These are phyloP conservation scores for Cebidichthys violaceus DNA, from an alignment of 2,113 vertebrate species.

Conservation along the genomic window DNA sequence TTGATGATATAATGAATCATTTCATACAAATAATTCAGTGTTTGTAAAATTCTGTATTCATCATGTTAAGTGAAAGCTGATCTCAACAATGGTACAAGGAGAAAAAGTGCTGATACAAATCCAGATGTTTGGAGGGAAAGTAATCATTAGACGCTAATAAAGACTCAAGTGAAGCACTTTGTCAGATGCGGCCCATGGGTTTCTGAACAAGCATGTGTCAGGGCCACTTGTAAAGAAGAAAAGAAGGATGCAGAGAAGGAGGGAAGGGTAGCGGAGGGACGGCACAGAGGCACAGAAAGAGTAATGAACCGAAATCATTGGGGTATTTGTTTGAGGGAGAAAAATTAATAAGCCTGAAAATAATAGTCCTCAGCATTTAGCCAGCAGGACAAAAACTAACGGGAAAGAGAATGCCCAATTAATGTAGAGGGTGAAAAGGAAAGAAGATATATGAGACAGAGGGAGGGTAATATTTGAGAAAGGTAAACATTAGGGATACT, in stretches of 20 bases:
- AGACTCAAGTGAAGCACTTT: conserved; percentile 46
- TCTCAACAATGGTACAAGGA: not conserved
- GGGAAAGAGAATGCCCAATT: conserved; percentile 62
- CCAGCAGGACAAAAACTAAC: conserved; percentile 62
- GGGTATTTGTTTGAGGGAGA: conserved; percentile 75
- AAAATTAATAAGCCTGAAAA: conserved; percentile 77
- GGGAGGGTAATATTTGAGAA: conserved; percentile 46
- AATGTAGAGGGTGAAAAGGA: conserved; percentile 46
- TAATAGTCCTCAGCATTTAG: conserved; percentile 68
- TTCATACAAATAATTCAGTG: too few species aligned
- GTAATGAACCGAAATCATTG: conserved; percentile 66
- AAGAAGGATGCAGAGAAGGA: conserved; percentile 1
- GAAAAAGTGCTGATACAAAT: conserved; percentile 10
- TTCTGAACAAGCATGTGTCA: conserved; percentile 20
- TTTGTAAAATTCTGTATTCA: not conserved
- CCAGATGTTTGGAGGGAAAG: conserved; percentile 1
- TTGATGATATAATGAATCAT: too few species aligned
- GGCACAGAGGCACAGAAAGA: conserved; percentile 25
- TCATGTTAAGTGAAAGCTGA: not conserved
- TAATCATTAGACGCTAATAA: conserved; percentile 50
- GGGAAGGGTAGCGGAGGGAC: not conserved
- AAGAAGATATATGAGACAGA: conserved; percentile 44
- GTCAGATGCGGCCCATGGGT: conserved; percentile 27
- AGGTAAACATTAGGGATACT: conserved; percentile 59
- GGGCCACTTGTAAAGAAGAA: not conserved